Evolutionary conservation across 2,888 invertebrate species (phyloP).

Genomic region (Drosophila mettleri): DNA sequence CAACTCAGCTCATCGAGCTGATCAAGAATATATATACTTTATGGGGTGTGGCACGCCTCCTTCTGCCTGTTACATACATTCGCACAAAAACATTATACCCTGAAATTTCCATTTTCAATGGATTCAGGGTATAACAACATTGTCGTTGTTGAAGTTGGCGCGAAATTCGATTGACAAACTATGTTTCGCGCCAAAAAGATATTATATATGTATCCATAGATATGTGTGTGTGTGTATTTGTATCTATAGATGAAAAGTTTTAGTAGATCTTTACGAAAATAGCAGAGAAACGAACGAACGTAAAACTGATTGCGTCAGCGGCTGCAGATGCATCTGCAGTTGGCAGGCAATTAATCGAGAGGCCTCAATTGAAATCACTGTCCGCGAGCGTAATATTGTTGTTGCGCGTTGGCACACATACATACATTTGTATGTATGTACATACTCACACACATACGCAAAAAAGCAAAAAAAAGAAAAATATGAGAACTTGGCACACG

Average conservation of each 20-base stretch:
- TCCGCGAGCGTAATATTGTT: slow-evolving; percentile 48
- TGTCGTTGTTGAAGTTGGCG: slow-evolving; percentile 26
- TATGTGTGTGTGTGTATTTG: slow-evolving; percentile 4
- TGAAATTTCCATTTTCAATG: too few relatives aligned
- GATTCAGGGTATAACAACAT: slow-evolving; percentile 69
- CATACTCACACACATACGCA: neutral
- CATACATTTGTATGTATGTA: neutral
- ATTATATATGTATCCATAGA: slow-evolving; percentile 1
- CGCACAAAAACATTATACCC: too few relatives aligned
- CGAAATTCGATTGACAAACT: slow-evolving; percentile 39
- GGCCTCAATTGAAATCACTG: slow-evolving; percentile 74
- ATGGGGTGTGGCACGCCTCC: too few relatives aligned
- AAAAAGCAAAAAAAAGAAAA: slow-evolving; percentile 21
- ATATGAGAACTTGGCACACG: slow-evolving; percentile 63
- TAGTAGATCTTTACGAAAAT: slow-evolving; percentile 34
- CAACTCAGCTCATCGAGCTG: too few relatives aligned
- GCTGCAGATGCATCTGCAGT: slow-evolving; percentile 45
- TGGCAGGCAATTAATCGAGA: slow-evolving; percentile 66
- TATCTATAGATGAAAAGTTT: neutral
- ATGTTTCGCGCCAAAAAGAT: slow-evolving; percentile 60
- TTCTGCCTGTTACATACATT: too few relatives aligned
- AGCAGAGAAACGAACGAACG: slow-evolving; percentile 22
- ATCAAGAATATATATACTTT: too few relatives aligned
- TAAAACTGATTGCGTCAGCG: slow-evolving; percentile 52
- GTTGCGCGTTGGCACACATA: neutral